Conservation (phyloP, 64 coral and sea anemone genomes). For the Actinia equina region DNA sequence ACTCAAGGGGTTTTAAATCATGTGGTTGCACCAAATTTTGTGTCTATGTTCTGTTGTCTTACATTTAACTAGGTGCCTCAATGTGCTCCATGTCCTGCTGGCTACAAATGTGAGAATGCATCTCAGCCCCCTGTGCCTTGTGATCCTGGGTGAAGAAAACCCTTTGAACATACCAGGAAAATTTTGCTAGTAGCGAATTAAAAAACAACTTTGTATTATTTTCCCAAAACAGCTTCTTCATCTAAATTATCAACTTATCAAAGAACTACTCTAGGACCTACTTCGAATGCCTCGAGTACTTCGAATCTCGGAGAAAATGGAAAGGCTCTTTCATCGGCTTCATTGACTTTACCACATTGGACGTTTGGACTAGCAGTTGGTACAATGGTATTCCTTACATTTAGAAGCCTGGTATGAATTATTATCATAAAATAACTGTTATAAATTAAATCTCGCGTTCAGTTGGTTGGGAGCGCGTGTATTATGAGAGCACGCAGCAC, state of each 20-base stretch:
- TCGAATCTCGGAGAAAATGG: neutral
- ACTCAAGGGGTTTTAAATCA: no score
- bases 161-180: no score
- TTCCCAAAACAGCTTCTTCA: neutral
- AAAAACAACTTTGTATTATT: neutral
- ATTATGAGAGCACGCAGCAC: no score
- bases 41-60: neutral
- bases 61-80: slow-evolving; percentile 48
- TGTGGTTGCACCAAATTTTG: no score
- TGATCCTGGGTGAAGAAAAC: slow-evolving; percentile 32
- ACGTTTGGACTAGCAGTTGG: neutral
- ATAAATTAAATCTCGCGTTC: no score
- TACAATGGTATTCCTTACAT: neutral
- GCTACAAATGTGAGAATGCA: slow-evolving; percentile 83
- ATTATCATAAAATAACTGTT: no score
- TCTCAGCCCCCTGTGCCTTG: slow-evolving; percentile 83
- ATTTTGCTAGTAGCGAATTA: neutral
- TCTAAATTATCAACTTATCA: neutral
- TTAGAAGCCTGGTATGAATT: neutral
- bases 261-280: neutral
- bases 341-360: neutral
- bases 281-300: neutral
- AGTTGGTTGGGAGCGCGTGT: no score
- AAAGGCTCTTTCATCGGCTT: neutral
- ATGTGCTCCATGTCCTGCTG: slow-evolving; percentile 90